Conservation (phyloP, 1,140 invertebrate species). For the Periplaneta americana region DNA sequence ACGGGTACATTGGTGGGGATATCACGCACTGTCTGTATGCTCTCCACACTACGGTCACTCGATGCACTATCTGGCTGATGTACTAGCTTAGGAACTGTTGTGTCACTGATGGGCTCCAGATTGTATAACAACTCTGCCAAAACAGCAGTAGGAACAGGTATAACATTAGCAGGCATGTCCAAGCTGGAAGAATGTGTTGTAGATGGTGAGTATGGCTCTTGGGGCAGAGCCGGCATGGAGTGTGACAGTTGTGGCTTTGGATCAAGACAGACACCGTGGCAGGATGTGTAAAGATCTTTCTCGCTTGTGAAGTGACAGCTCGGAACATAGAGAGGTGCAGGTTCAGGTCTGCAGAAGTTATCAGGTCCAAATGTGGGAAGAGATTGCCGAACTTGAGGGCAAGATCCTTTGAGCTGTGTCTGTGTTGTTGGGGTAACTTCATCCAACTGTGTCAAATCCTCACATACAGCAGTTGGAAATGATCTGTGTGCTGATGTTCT, state of each 20-base stretch:
- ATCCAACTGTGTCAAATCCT: conserved; percentile 56
- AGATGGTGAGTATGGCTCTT: background rate
- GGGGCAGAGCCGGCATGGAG: conserved; percentile 1
- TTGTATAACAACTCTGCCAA: conserved; percentile 45
- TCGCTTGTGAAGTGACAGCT: background rate
- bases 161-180: conserved; percentile 40
- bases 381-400: background rate
- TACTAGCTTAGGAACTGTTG: background rate
- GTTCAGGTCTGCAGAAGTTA: background rate
- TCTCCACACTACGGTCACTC: conserved; percentile 12
- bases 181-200: conserved; percentile 46
- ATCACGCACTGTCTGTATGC: conserved; percentile 2
- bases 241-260: background rate
- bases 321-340: background rate
- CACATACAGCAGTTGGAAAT: conserved; percentile 49
- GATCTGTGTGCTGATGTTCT: conserved; percentile 11
- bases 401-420: background rate
- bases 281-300: background rate
- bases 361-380: background rate
- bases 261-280: background rate
- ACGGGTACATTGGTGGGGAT: background rate
- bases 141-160: conserved; percentile 41
- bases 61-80: conserved; percentile 17
- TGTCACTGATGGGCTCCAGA: background rate
- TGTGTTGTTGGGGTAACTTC: conserved; percentile 34